Conservation (phyloP, 1,140 invertebrate species). For the Euwallacea fornicatus region DNA sequence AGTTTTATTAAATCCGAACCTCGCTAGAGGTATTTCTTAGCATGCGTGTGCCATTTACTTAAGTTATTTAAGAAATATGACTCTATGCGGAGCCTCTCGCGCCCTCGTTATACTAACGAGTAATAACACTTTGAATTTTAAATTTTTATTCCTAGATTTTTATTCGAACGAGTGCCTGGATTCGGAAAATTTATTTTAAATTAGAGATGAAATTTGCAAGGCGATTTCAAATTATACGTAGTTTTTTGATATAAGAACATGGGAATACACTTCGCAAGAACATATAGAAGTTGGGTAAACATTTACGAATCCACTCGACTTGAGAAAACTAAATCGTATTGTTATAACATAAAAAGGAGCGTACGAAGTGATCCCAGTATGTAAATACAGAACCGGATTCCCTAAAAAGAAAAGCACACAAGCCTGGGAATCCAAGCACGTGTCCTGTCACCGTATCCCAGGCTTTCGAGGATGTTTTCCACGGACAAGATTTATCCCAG, state of each 20-base stretch:
- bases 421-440: constrained; percentile 9
- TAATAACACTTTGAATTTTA: constrained; percentile 36
- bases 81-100: constrained; percentile 13
- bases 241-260: not conserved
- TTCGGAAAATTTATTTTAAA: constrained; percentile 25
- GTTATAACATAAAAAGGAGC: constrained; percentile 4
- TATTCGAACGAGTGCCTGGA: constrained; percentile 16
- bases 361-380: constrained; percentile 4
- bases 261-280: not conserved
- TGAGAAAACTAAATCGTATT: not conserved
- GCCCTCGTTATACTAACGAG: constrained; percentile 27
- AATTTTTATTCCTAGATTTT: constrained; percentile 32
- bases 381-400: constrained; percentile 7
- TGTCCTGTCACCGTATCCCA: not conserved
- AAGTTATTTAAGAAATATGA: constrained; percentile 37
- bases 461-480: constrained; percentile 10
- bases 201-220: not conserved
- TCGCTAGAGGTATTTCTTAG: constrained; percentile 18
- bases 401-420: constrained; percentile 2
- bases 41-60: constrained; percentile 36
- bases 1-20: constrained; percentile 35
- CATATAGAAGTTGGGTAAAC: not conserved
- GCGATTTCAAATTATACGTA: not conserved
- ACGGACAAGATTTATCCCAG: constrained; percentile 5
- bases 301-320: not conserved